phyloP scores from a whole-genome alignment of 2,797 vertebrate genomes.

The Taeniopygia guttata region DNA sequence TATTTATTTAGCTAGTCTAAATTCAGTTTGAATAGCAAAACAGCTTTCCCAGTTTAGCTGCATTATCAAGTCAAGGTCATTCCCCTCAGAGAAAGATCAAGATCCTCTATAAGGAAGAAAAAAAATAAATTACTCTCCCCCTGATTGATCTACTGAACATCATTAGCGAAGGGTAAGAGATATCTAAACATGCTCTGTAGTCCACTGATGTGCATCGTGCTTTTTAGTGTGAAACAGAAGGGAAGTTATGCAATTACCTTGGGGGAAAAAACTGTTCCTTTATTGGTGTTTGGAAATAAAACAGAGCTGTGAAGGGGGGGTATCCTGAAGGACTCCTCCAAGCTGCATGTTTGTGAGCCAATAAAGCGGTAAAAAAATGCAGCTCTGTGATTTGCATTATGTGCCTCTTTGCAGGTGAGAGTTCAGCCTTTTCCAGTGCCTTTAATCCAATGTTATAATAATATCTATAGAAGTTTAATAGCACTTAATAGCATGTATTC shows the following conservation, averaged over 20 bases:
- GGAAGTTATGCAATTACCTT: slow-evolving; percentile 13
- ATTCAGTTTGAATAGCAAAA: slow-evolving; percentile 53
- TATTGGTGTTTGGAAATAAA: slow-evolving; percentile 5
- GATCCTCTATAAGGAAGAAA: background rate
- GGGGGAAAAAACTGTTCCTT: background rate
- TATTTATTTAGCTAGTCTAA: slow-evolving; percentile 41
- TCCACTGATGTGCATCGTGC: background rate
- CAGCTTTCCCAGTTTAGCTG: slow-evolving; percentile 31
- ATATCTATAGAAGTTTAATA: background rate
- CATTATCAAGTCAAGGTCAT: slow-evolving; percentile 45
- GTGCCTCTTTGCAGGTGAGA: background rate
- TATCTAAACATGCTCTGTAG: background rate
- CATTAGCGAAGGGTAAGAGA: background rate
- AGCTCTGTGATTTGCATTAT: background rate
- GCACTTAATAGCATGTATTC: background rate
- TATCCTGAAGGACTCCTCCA: background rate
- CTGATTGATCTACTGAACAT: slow-evolving; percentile 36
- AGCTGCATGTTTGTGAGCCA: background rate
- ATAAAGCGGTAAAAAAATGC: background rate
- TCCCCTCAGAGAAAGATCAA: slow-evolving; percentile 27
- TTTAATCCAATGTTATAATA: background rate
- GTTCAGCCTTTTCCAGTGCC: background rate
- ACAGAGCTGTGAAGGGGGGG: background rate
- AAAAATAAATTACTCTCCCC: background rate
- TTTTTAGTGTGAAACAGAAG: background rate